Base-by-base conservation (phyloP, 2,797 vertebrate species). In the Orestias chungarensis region DNA sequence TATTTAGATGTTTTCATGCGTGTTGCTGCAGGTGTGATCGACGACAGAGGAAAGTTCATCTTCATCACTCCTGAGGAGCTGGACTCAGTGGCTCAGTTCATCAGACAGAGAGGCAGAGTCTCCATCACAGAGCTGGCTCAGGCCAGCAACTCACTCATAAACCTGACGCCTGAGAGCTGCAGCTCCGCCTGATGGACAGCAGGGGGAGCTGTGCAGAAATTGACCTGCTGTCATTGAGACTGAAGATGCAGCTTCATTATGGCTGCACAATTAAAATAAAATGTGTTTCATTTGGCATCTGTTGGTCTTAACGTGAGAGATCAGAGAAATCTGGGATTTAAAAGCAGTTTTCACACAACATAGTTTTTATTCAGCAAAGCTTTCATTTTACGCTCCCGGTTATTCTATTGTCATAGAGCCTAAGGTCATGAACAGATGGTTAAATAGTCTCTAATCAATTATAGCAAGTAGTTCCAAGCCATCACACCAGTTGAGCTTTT, bases 41-140 rank as follows among this genome's bases (percentile, higher is more conserved):
- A 99, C 12, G 98, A 99, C 94, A 89, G 97, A 84, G 97, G 98
- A 10, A 99, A 99, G 93, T 99, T 99, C 67, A 99, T 99, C 93
- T 99, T 95, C 92, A 97, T 99, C 93, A 98, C 97, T 0, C 94
- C 95, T 0, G 93, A 96, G 65, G 98, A 99, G 88, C 89, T 99
- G 94, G 89, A 94, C 1, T 95, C 96, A 0, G 95, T 99, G 88
- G 97, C 96, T 61, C 94, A 90, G 70, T 99, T 96, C 81, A 96
- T 99, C 90, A 94, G 88, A 49, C 95, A 95, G 90, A 92, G 96
- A 73, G 98, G 98, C 25, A 87, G 98, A 2, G 93, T 99, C 18
- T 98, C 98, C 87, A 98, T 99, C 47, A 79, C 95, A 0, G 98
- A 99, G 64, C 94, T 99, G 88, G 97, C 95, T 50, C 95, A 94